Percentiles rank a stretch among this genome's conserved stretches.
Evolutionary conservation across 2,888 invertebrate species (phyloP).

Genomic region (Dryadula phaetusa): DNA sequence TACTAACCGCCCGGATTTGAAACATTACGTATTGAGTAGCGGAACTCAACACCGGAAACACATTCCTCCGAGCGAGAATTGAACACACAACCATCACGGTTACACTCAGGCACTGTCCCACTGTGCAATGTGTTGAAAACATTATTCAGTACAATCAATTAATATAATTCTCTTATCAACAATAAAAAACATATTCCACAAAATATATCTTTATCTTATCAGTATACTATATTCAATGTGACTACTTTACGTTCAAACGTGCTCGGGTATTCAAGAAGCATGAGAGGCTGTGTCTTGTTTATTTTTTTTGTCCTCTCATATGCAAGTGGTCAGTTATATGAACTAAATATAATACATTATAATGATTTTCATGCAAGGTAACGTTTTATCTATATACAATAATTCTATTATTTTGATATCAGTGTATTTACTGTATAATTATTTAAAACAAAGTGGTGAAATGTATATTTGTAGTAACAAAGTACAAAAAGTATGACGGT

Average conservation of each 20-base stretch:
- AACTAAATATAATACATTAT: conserved; percentile 72
- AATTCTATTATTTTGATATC: too few relatives aligned
- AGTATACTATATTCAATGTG: background rate
- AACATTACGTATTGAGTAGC: too few relatives aligned
- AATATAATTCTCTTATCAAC: background rate
- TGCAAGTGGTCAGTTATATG: conserved; percentile 54
- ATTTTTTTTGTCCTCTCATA: conserved; percentile 47
- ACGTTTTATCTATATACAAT: conserved; percentile 37
- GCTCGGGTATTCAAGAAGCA: background rate
- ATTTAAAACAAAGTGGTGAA: too few relatives aligned
- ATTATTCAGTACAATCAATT: background rate
- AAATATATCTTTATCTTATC: conserved; percentile 14
- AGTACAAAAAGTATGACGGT: too few relatives aligned
- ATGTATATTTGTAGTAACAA: too few relatives aligned
- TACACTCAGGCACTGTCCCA: too few relatives aligned
- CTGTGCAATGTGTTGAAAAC: too few relatives aligned
- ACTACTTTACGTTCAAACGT: background rate
- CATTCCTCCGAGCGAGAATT: too few relatives aligned
- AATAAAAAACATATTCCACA: background rate
- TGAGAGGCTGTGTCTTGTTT: conserved; percentile 42
- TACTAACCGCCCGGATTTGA: too few relatives aligned
- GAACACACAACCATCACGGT: too few relatives aligned
- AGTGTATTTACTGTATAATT: too few relatives aligned
- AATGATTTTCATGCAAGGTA: conserved; percentile 79
- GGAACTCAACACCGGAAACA: too few relatives aligned